Percentiles rank a stretch among this genome's conserved stretches.
Evolutionary conservation across 2,113 vertebrate species (phyloP).

Genomic region (Ophthalmolycus amberensis): DNA sequence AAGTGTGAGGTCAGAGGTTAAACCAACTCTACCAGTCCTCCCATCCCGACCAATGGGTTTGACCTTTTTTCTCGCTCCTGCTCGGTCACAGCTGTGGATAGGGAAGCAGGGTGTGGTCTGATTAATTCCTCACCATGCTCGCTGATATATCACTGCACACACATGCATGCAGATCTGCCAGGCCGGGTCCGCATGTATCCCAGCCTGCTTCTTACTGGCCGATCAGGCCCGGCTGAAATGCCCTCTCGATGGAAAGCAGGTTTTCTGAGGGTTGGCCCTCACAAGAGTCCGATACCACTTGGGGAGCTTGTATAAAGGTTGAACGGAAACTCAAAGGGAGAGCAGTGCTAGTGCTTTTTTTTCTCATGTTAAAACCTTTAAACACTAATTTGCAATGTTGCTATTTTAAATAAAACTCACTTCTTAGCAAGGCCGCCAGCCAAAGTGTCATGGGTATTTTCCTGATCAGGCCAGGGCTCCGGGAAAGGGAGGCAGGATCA

Average conservation of each 20-base stretch:
- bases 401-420: slow-evolving; percentile 61
- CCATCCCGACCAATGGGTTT: slow-evolving; percentile 53
- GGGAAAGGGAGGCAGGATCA: slow-evolving; percentile 68
- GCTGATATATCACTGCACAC: slow-evolving; percentile 38
- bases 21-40: slow-evolving; percentile 50
- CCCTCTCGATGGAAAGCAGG: slow-evolving; percentile 61
- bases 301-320: slow-evolving; percentile 53
- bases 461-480: slow-evolving; percentile 54
- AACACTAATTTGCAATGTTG: slow-evolving; percentile 73
- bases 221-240: slow-evolving; percentile 72
- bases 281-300: slow-evolving; percentile 56
- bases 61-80: slow-evolving; percentile 58
- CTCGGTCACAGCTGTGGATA: slow-evolving; percentile 49
- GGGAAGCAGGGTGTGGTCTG: slow-evolving; percentile 28
- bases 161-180: slow-evolving; percentile 29
- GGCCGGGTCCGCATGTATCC: slow-evolving; percentile 35
- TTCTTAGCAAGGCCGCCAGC: slow-evolving; percentile 60
- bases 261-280: slow-evolving; percentile 48
- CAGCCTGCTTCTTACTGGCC: slow-evolving; percentile 42
- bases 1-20: slow-evolving; percentile 65
- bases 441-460: slow-evolving; percentile 73
- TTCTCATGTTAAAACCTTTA: slow-evolving; percentile 68
- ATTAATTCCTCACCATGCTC: slow-evolving; percentile 60
- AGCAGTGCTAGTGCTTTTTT: slow-evolving; percentile 15
- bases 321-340: slow-evolving; percentile 49